Percentiles rank a stretch among this genome's conserved stretches.
Evolutionary conservation across 2,888 invertebrate species (phyloP).

Genomic region (Cerastoderma edule): DNA sequence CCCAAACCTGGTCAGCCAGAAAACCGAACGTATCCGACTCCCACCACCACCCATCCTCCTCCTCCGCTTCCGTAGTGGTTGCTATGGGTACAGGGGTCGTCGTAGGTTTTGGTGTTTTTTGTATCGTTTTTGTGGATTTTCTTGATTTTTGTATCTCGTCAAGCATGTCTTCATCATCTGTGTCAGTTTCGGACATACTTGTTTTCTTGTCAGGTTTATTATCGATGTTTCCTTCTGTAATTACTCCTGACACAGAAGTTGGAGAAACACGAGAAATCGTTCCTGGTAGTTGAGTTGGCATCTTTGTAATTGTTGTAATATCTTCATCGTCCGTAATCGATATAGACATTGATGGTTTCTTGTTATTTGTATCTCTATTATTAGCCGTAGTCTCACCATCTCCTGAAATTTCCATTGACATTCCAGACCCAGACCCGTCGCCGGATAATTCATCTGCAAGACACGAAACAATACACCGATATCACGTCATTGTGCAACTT

Average conservation of each 20-base stretch:
- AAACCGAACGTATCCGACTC: conserved; percentile 8
- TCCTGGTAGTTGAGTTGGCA: not conserved
- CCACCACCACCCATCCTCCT: conserved; percentile 2
- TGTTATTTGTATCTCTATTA: not conserved
- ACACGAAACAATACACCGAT: too few species aligned
- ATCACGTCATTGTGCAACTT: too few species aligned
- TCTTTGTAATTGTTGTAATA: not conserved
- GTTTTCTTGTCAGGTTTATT: not conserved
- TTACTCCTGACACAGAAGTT: too few species aligned
- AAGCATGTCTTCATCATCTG: conserved; percentile 28
- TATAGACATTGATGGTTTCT: not conserved
- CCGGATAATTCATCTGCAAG: conserved; percentile 9
- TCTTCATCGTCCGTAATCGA: not conserved
- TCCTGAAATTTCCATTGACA: not conserved
- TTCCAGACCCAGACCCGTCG: not conserved
- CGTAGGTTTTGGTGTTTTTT: not conserved
- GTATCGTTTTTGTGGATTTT: not conserved
- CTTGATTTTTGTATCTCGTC: not conserved
- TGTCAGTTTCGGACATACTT: not conserved
- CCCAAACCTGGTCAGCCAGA: conserved; percentile 2
- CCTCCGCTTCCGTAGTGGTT: conserved; percentile 17
- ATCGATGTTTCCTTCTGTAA: not conserved
- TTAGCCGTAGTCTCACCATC: not conserved
- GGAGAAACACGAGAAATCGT: too few species aligned
- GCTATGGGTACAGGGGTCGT: not conserved